Evolutionary conservation across 2,888 invertebrate genomes (phyloP).

Genomic region (Gasteruption jaculator): DNA sequence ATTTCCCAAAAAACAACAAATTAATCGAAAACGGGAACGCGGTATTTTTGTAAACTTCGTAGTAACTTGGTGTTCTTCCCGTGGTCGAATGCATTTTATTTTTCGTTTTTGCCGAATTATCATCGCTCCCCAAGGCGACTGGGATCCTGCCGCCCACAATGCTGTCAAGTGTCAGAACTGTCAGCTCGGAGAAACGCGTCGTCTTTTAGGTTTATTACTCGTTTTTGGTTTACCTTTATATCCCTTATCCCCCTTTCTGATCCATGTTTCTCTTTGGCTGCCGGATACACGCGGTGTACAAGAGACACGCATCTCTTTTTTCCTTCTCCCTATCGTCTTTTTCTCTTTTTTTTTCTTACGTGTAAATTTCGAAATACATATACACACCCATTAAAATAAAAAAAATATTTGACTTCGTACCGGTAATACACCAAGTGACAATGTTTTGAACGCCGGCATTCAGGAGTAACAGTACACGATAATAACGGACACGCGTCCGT

Average conservation of each 20-base stretch:
- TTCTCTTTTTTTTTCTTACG: background rate
- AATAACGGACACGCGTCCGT: no score
- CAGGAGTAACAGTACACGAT: no score
- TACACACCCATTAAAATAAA: no score
- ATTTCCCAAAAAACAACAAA: no score
- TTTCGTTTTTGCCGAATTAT: conserved; percentile 28
- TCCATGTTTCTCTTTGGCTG: conserved; percentile 3
- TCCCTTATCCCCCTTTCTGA: background rate
- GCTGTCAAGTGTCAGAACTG: conserved; percentile 35
- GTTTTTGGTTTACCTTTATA: background rate
- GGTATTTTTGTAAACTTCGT: no score
- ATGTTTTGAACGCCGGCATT: conserved; percentile 33
- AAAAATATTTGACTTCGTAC: no score
- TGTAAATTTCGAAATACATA: no score
- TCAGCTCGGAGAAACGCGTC: conserved; percentile 27
- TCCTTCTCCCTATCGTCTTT: background rate
- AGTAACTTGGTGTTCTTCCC: no score
- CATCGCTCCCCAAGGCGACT: conserved; percentile 23
- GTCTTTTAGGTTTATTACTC: conserved; percentile 7
- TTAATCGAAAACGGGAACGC: no score
- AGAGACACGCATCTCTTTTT: conserved; percentile 7
- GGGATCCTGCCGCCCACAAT: conserved; percentile 32
- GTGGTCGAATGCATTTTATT: no score
- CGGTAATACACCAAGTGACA: conserved; percentile 28
- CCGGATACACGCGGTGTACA: conserved; percentile 1